Evolutionary conservation across 2,888 invertebrate genomes (phyloP).

Genomic region (Tortricodes alternella): DNA sequence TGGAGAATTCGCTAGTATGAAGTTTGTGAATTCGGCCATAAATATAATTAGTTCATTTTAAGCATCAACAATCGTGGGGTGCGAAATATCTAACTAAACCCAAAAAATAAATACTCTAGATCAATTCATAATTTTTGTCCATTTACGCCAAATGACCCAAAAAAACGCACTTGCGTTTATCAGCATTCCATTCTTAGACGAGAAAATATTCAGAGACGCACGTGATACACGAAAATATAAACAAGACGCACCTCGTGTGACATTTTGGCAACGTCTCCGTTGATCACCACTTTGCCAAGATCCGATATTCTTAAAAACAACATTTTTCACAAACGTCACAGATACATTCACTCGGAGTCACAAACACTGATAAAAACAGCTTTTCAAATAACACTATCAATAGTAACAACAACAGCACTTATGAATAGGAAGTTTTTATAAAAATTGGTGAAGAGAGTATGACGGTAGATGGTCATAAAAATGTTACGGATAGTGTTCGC

Average conservation of each 20-base stretch:
- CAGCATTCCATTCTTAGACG: too few species aligned
- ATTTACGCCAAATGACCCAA: too few species aligned
- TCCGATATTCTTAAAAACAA: conserved; percentile 44
- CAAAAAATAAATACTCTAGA: too few species aligned
- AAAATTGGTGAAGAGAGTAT: not conserved
- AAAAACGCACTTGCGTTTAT: too few species aligned
- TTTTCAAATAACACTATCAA: not conserved
- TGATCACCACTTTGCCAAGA: conserved; percentile 52
- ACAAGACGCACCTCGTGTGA: conserved; percentile 52
- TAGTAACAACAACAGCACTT: not conserved
- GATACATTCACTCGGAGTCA: conserved; percentile 29
- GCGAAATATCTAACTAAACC: too few species aligned
- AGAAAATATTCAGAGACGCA: conserved; percentile 1
- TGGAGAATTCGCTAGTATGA: too few species aligned
- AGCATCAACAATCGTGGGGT: too few species aligned
- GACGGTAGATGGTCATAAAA: not conserved
- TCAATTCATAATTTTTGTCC: too few species aligned
- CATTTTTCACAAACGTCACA: conserved; percentile 42
- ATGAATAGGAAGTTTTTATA: not conserved
- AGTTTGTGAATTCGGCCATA: too few species aligned
- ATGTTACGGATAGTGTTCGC: conserved; percentile 5
- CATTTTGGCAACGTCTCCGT: conserved; percentile 64
- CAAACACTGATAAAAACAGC: conserved; percentile 37
- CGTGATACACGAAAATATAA: conserved; percentile 44
- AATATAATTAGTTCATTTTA: too few species aligned